Evolutionary conservation across 2,797 vertebrate genomes (phyloP), one percentile per base, ranked within the genome.

Genomic region (Sebastiscus albofasciatus): DNA sequence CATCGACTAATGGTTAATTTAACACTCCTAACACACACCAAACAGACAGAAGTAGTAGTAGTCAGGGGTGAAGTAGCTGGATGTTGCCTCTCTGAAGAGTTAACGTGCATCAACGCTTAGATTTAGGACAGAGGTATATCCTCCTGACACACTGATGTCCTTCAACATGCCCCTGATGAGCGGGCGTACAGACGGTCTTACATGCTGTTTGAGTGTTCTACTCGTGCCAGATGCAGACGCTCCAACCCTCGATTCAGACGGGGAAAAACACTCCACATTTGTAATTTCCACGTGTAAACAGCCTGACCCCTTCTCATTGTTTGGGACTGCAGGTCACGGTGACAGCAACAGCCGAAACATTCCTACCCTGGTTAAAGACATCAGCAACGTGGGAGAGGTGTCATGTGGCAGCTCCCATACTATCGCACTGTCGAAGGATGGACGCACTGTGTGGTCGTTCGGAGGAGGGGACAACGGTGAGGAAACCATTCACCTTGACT

Each of bases 261-360:
- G 39, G 11, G 16, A 6, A 42, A 52, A 36, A 49, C 20, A 46
- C 13, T 24, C 20, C 1, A 24, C 14, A 42, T 16, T 42, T 42
- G 5, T 26, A 3, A 18, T 61, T 54, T 22, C 24, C 12, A 9
- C 1, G 34, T n/a, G 33, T 67, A 3, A 31, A 70, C 39, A 29
- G 18, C 7, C 26, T 24, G 62, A 58, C 16, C 18, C 18, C 29
- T 49, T 77, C 26, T 75, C 4, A 29, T 75, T 29, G 52, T 68
- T 1, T 68, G 26, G n/a, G 18, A 29, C 10, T 8, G 8, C 81
- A 96, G 96, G 96, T 82, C 96, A 97, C 14, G 96, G 96, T 27
- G 96, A 97, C 93, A 97, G 96, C 90, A 96, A 96, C 94, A 97
- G 96, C 82, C 87, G 96, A 34, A 97, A 96, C 76, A 94, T 97